A percentile compares a stretch with the other conserved stretches of the same genome.
These are phyloP conservation scores for Heteronetta atricapilla DNA, from an alignment of 2,113 vertebrate genomes.

Conservation along the genomic window DNA sequence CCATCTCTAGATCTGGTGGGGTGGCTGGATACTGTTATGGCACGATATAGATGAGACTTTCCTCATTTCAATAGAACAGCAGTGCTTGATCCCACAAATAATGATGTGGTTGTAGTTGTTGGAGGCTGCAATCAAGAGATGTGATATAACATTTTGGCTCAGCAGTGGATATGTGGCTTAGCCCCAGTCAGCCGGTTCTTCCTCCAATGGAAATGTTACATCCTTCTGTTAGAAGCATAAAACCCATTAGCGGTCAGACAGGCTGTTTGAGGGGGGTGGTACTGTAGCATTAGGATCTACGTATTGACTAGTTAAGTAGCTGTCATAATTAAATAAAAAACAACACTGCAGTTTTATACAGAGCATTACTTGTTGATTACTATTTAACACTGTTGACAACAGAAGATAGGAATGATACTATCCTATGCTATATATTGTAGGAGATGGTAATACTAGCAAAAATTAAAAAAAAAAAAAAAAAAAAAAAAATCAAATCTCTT, in stretches of 20 bases:
- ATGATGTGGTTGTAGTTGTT: slow-evolving; percentile 17
- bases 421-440: neutral
- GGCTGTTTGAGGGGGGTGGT: neutral
- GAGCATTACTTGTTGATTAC: neutral
- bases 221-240: neutral
- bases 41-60: neutral
- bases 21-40: neutral
- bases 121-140: neutral
- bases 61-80: neutral
- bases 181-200: neutral
- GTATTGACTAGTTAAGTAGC: neutral
- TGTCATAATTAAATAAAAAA: neutral
- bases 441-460: neutral
- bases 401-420: neutral
- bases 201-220: neutral
- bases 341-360: neutral
- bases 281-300: neutral
- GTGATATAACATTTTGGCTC: neutral
- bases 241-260: neutral
- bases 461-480: neutral
- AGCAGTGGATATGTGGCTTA: neutral
- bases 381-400: neutral
- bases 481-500: neutral
- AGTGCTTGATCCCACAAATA: neutral
- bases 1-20: neutral